phyloP scores from a whole-genome alignment of 2,888 invertebrate species.

The Orgyia antiqua region DNA sequence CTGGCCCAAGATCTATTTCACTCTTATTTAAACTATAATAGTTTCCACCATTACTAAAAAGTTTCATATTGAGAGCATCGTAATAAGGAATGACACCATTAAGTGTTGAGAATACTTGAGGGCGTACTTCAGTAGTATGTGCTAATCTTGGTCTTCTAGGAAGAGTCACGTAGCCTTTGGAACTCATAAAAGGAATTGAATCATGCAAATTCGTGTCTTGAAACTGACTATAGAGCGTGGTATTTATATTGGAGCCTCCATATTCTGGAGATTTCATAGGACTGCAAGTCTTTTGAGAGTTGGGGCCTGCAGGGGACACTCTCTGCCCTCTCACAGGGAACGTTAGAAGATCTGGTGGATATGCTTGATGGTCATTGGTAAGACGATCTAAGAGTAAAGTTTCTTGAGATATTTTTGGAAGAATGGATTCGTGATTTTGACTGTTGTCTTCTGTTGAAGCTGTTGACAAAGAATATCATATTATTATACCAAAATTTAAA shows the following conservation, averaged over 20 bases:
- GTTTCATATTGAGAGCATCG: conserved; percentile 88
- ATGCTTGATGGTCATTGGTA: conserved; percentile 77
- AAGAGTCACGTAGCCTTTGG: conserved; percentile 90
- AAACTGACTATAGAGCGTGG: conserved; percentile 58
- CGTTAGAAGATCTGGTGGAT: conserved; percentile 89
- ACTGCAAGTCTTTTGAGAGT: conserved; percentile 39
- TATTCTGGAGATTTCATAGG: conserved; percentile 63
- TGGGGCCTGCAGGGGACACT: conserved; percentile 70
- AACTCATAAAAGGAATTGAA: conserved; percentile 76
- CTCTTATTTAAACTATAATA: conserved; percentile 87
- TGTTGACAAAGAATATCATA: conserved; percentile 37
- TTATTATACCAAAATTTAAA: no score
- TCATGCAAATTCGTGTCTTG: conserved; percentile 81
- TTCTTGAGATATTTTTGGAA: conserved; percentile 73
- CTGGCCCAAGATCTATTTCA: conserved; percentile 77
- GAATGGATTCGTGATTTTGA: conserved; percentile 78
- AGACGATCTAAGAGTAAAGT: conserved; percentile 61
- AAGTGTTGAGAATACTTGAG: conserved; percentile 58
- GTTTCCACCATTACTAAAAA: conserved; percentile 90
- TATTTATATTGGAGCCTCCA: conserved; percentile 45
- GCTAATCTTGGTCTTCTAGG: conserved; percentile 87
- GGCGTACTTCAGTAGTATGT: conserved; percentile 59
- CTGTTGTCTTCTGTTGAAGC: conserved; percentile 80
- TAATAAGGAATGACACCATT: conserved; percentile 80
- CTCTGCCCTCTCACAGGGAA: conserved; percentile 80